These are phyloP conservation scores for Conomelus anceps DNA, from an alignment of 2,888 invertebrate species.

Conservation along the genomic window DNA sequence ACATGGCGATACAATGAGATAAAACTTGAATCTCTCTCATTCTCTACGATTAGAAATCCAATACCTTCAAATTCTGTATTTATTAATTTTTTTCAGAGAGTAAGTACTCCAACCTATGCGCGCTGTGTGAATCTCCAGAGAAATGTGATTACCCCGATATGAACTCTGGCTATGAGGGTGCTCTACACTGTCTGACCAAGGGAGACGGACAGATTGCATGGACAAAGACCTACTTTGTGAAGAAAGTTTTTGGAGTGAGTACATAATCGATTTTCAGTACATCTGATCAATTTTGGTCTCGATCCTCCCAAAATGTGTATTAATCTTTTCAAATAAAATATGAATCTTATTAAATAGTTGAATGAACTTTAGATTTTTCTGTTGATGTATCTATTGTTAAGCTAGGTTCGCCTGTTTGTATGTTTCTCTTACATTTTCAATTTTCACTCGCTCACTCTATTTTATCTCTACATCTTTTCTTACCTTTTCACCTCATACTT, in stretches of 20 bases:
- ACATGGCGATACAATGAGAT: not conserved
- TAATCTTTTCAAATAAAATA: not conserved
- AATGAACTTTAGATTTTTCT: too few species aligned
- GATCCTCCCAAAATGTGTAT: not conserved
- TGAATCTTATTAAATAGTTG: too few species aligned
- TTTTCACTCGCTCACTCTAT: too few species aligned
- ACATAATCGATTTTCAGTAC: constrained; percentile 1
- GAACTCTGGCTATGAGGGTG: constrained; percentile 81
- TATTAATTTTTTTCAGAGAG: constrained; percentile 49
- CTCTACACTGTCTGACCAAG: constrained; percentile 70
- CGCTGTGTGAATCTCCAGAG: constrained; percentile 67
- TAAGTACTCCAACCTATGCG: constrained; percentile 69
- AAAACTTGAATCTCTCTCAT: too few species aligned
- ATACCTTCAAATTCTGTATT: too few species aligned
- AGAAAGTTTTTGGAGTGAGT: constrained; percentile 69
- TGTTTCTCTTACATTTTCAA: too few species aligned
- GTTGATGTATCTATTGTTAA: too few species aligned
- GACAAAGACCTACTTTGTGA: constrained; percentile 72
- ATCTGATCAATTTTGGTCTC: too few species aligned
- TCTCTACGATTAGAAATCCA: too few species aligned
- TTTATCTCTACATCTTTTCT: too few species aligned
- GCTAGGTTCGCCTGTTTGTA: too few species aligned
- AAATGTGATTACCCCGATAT: constrained; percentile 75
- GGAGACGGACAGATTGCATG: constrained; percentile 81
- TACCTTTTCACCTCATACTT: too few species aligned